phyloP scores from a whole-genome alignment of 1,140 invertebrate species.

The Oncopodura yosiiana region DNA sequence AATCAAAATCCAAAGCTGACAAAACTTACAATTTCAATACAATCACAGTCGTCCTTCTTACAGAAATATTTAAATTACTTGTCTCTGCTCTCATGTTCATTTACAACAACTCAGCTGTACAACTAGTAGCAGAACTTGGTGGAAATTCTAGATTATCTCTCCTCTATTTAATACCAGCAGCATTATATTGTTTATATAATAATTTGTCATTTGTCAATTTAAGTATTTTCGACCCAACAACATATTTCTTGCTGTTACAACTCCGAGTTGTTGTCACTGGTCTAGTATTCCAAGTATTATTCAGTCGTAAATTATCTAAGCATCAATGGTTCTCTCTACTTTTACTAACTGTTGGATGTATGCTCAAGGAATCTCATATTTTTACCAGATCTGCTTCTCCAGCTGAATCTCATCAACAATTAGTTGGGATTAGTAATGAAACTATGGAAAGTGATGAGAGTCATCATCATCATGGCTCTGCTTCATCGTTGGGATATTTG shows the following conservation, averaged over 20 bases:
- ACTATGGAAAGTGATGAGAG: slow-evolving; percentile 40
- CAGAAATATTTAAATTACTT: slow-evolving; percentile 75
- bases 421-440: background rate
- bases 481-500: too few relatives aligned
- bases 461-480: slow-evolving; percentile 61
- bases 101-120: slow-evolving; percentile 43
- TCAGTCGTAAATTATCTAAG: slow-evolving; percentile 67
- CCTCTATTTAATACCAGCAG: slow-evolving; percentile 82
- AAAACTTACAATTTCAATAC: slow-evolving; percentile 73
- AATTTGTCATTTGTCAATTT: slow-evolving; percentile 88
- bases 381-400: slow-evolving; percentile 34
- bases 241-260: slow-evolving; percentile 87
- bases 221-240: slow-evolving; percentile 82
- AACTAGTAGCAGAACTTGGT: slow-evolving; percentile 20
- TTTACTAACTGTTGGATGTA: slow-evolving; percentile 77
- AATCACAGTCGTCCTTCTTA: slow-evolving; percentile 73
- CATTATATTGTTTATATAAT: slow-evolving; percentile 89
- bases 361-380: slow-evolving; percentile 75
- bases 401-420: background rate
- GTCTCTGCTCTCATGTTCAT: slow-evolving; percentile 58
- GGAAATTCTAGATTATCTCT: too few relatives aligned
- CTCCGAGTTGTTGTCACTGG: slow-evolving; percentile 85
- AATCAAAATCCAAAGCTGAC: slow-evolving; percentile 67
- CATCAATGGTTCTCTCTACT: slow-evolving; percentile 84
- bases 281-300: slow-evolving; percentile 86